These are phyloP conservation scores for Sinocyclocheilus anshuiensis DNA, from an alignment of 2,113 vertebrate genomes.

Conservation along the genomic window DNA sequence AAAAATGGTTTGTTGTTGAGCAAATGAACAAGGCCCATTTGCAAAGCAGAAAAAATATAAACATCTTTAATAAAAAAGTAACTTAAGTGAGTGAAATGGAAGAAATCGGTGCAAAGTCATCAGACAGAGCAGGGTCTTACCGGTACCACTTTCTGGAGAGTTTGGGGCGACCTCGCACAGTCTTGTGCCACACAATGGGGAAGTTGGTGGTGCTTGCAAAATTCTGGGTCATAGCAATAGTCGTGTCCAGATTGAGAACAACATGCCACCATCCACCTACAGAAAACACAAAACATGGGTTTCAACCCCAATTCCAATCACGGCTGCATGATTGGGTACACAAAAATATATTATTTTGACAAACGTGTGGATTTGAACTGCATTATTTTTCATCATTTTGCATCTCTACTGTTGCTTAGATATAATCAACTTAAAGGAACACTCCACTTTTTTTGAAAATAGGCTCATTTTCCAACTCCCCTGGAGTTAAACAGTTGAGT, in stretches of 20 bases:
- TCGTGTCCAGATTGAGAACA: conserved; percentile 93
- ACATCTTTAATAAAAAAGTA: not conserved
- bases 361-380: not conserved
- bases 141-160: conserved; percentile 98
- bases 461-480: too few relatives aligned
- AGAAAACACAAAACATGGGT: not conserved
- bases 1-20: not conserved
- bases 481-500: too few relatives aligned
- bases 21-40: not conserved
- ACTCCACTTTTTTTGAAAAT: too few relatives aligned
- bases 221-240: conserved; percentile 96
- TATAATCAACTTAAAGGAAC: not conserved
- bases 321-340: not conserved
- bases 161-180: conserved; percentile 94
- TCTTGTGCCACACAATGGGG: conserved; percentile 99
- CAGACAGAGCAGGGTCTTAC: conserved; percentile 70
- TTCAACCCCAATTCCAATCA: not conserved
- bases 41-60: not conserved
- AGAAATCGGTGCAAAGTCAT: not conserved
- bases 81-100: too few relatives aligned
- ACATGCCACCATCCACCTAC: conserved; percentile 99
- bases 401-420: not conserved
- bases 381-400: not conserved
- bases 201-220: conserved; percentile 98
- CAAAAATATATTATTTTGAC: not conserved